Percentiles rank a stretch among this genome's conserved stretches.
Evolutionary conservation across 2,797 vertebrate species (phyloP).

Genomic region (Sebastes variabilis): DNA sequence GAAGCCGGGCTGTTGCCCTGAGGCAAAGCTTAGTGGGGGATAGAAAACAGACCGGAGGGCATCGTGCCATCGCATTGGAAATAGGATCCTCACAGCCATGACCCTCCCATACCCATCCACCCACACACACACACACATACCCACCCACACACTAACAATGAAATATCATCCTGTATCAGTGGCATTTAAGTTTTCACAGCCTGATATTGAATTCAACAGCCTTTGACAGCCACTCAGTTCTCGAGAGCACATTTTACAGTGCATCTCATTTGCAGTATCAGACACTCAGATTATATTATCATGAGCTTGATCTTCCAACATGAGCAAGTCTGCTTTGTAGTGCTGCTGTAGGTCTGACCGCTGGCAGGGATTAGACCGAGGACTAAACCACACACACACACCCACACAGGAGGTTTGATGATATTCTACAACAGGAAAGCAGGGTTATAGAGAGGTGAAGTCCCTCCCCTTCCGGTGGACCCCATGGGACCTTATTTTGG

Average conservation of each 20-base stretch:
- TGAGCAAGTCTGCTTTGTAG: not conserved
- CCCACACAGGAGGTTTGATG: not conserved
- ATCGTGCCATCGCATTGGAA: conserved; percentile 39
- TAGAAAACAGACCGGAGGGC: conserved; percentile 37
- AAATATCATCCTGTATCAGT: not conserved
- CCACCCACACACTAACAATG: not conserved
- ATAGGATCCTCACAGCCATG: conserved; percentile 22
- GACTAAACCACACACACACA: not conserved
- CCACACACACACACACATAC: not conserved
- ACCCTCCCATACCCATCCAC: conserved; percentile 4
- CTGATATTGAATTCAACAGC: conserved; percentile 1
- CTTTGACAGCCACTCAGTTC: not conserved
- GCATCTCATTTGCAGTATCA: conserved; percentile 10
- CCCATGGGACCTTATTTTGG: too few relatives aligned
- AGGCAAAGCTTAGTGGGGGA: conserved; percentile 36
- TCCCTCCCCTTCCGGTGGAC: too few relatives aligned
- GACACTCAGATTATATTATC: not conserved
- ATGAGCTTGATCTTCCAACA: not conserved
- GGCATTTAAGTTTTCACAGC: not conserved
- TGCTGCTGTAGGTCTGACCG: not conserved
- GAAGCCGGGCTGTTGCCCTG: conserved; percentile 29
- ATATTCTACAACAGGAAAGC: not conserved
- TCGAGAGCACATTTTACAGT: not conserved
- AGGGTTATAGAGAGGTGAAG: not conserved
- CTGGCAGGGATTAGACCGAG: not conserved